Evolutionary conservation across 2,113 vertebrate genomes (phyloP).

Genomic region (Balaenoptera acutorostrata): DNA sequence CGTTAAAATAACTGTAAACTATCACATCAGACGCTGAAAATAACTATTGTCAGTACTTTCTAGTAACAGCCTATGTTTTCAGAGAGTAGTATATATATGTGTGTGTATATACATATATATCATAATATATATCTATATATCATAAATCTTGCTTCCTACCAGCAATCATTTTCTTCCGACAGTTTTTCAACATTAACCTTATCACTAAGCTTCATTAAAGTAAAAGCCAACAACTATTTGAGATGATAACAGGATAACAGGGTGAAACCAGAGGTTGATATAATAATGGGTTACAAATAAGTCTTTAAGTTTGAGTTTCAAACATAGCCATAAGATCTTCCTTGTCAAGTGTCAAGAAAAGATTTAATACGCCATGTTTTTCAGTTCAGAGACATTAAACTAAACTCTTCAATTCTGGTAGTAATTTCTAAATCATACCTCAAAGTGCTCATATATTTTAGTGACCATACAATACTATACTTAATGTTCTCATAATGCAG

Average conservation of each 20-base stretch:
- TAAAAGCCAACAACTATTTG: not conserved
- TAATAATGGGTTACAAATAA: not conserved
- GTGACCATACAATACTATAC: not conserved
- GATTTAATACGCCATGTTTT: not conserved
- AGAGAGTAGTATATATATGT: not conserved
- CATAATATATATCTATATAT: not conserved
- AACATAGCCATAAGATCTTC: not conserved
- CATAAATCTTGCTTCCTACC: not conserved
- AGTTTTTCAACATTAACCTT: not conserved
- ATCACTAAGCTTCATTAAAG: not conserved
- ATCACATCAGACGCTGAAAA: not conserved
- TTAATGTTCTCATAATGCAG: not conserved
- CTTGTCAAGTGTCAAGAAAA: not conserved
- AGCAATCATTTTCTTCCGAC: not conserved
- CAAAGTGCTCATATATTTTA: not conserved
- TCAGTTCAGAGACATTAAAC: not conserved
- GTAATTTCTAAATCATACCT: not conserved
- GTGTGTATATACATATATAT: not conserved
- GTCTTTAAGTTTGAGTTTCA: constrained; percentile 14
- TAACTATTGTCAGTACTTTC: not conserved
- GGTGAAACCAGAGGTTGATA: not conserved
- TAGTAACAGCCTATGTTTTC: not conserved
- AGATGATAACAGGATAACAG: not conserved
- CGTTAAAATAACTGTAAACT: constrained; percentile 1
- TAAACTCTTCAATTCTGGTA: not conserved